phyloP scores from a whole-genome alignment of 2,113 vertebrate species.

The Nematolebias whitei region DNA sequence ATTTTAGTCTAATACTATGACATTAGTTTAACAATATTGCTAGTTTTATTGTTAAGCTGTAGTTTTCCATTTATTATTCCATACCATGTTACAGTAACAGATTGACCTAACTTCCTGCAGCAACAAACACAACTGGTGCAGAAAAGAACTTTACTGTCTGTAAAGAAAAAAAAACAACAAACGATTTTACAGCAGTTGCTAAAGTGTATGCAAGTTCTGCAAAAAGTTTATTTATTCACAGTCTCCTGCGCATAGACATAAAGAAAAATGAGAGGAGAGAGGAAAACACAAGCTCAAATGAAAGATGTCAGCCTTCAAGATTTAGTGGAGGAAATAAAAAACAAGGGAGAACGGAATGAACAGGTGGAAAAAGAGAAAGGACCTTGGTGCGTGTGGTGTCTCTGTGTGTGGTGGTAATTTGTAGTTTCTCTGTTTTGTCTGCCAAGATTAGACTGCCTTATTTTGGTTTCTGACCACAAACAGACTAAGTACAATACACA shows the following conservation, averaged over 20 bases:
- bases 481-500: constrained; percentile 29
- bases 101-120: no score
- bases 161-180: no score
- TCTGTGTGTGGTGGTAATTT: constrained; percentile 48
- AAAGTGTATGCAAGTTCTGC: neutral
- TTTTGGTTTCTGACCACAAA: constrained; percentile 42
- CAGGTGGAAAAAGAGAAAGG: constrained; percentile 25
- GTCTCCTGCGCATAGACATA: neutral
- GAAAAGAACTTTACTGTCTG: no score
- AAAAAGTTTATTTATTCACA: neutral
- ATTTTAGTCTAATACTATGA: no score
- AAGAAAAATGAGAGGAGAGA: neutral
- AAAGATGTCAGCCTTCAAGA: neutral
- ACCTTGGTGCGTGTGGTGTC: constrained; percentile 10
- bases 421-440: constrained; percentile 56
- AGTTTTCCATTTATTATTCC: no score
- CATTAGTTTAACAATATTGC: no score
- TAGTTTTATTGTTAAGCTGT: no score
- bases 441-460: constrained; percentile 49
- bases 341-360: neutral
- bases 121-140: no score
- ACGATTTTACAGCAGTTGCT: neutral
- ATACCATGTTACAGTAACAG: no score
- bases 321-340: neutral
- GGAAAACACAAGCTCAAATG: neutral